These are phyloP conservation scores for Tyrannus savana DNA, from an alignment of 2,113 vertebrate species.

Conservation along the genomic window DNA sequence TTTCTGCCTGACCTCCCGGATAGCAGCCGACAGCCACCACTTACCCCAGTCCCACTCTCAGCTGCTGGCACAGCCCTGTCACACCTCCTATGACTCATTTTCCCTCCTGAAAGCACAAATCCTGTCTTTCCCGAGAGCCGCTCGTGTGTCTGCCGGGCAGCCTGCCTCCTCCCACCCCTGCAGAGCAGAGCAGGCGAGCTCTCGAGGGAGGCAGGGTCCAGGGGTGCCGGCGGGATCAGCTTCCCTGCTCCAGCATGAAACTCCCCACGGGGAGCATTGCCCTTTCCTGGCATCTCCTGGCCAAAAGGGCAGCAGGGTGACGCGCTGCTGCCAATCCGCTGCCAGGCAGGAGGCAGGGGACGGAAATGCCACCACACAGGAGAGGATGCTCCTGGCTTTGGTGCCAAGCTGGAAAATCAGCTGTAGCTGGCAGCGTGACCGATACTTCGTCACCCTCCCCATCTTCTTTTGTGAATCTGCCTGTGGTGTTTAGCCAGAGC, in stretches of 20 bases:
- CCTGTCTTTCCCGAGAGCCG: background rate
- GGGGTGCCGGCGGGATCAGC: background rate
- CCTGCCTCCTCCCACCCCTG: background rate
- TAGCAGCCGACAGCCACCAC: background rate
- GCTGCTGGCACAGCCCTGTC: background rate
- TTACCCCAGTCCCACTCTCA: background rate
- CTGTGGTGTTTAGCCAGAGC: background rate
- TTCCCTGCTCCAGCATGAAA: background rate
- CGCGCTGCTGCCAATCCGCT: background rate
- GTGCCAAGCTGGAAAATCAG: background rate
- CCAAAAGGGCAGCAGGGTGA: background rate
- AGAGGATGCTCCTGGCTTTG: background rate
- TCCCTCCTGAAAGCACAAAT: conserved; percentile 13
- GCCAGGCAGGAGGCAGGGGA: background rate
- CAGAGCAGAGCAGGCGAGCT: rapidly evolving
- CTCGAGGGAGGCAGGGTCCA: rapidly evolving
- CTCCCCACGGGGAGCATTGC: background rate
- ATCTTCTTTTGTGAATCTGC: background rate
- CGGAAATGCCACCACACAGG: background rate
- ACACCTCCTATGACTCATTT: background rate
- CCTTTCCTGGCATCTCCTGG: background rate
- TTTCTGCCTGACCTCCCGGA: conserved; percentile 22
- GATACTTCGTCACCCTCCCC: background rate
- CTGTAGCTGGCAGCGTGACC: background rate
- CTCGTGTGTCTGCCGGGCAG: rapidly evolving